Conservation (phyloP, 1,140 invertebrate genomes). For the Diachasmimorpha longicaudata region DNA sequence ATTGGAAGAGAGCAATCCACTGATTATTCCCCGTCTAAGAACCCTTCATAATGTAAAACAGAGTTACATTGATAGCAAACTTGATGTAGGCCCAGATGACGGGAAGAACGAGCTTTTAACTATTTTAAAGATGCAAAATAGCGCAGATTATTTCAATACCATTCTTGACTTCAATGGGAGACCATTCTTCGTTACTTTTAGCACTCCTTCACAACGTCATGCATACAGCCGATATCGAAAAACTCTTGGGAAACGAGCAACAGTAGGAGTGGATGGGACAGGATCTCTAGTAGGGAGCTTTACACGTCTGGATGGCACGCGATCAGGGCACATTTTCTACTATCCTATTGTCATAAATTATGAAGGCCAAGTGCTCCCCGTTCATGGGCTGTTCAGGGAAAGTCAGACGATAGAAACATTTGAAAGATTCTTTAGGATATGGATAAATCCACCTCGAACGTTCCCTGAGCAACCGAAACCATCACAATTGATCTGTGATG, state of each 20-base stretch:
- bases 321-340: slow-evolving; percentile 25
- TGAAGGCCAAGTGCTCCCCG: slow-evolving; percentile 26
- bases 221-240: slow-evolving; percentile 13
- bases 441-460: neutral
- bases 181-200: slow-evolving; percentile 17
- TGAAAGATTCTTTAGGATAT: neutral
- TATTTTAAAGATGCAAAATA: neutral
- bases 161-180: slow-evolving; percentile 7
- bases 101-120: slow-evolving; percentile 12
- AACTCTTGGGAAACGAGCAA: neutral
- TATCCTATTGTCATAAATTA: slow-evolving; percentile 29
- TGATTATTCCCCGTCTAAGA: neutral
- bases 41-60: slow-evolving; percentile 12
- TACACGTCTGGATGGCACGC: neutral
- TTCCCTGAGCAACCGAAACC: neutral
- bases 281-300: slow-evolving; percentile 16
- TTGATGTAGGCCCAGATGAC: neutral
- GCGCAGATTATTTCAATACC: neutral
- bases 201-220: neutral
- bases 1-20: neutral
- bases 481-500: slow-evolving; percentile 15
- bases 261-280: slow-evolving; percentile 12
- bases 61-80: neutral
- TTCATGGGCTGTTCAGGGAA: slow-evolving; percentile 29
- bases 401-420: slow-evolving; percentile 18